Evolutionary conservation across 2,113 vertebrate species (phyloP).

Genomic region (Myrmophylax atrothorax): DNA sequence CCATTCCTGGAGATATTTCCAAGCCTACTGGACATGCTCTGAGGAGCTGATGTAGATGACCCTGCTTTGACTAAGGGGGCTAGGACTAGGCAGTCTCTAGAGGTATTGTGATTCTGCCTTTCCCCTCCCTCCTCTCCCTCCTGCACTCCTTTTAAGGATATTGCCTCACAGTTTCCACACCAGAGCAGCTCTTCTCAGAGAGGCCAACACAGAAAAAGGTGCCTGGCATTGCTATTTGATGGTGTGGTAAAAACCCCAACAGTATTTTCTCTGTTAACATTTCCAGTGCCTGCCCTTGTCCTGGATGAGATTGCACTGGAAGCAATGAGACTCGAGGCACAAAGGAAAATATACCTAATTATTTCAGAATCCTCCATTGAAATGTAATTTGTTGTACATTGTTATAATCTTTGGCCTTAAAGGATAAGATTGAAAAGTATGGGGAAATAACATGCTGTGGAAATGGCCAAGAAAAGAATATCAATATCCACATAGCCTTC

Average conservation of each 20-base stretch:
- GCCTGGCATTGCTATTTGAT: neutral
- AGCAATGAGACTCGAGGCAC: neutral
- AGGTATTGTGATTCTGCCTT: neutral
- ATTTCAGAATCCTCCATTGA: neutral
- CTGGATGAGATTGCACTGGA: neutral
- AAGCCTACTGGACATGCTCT: neutral
- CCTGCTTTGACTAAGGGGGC: neutral
- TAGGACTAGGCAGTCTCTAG: neutral
- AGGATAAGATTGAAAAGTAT: neutral
- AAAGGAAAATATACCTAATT: neutral
- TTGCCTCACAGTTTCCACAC: neutral
- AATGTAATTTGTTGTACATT: neutral
- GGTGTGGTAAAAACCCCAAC: neutral
- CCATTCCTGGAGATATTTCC: neutral
- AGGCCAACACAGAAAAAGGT: neutral
- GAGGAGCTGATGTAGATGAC: neutral
- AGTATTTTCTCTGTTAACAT: neutral
- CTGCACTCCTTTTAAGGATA: neutral
- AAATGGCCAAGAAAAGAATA: neutral
- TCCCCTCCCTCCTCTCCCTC: neutral
- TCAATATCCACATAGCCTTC: neutral
- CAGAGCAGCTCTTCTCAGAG: neutral
- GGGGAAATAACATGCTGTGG: constrained; percentile 1
- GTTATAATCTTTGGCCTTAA: neutral
- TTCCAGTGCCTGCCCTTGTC: neutral